Conservation (phyloP, 2,797 vertebrate genomes). For the Mustela erminea region DNA sequence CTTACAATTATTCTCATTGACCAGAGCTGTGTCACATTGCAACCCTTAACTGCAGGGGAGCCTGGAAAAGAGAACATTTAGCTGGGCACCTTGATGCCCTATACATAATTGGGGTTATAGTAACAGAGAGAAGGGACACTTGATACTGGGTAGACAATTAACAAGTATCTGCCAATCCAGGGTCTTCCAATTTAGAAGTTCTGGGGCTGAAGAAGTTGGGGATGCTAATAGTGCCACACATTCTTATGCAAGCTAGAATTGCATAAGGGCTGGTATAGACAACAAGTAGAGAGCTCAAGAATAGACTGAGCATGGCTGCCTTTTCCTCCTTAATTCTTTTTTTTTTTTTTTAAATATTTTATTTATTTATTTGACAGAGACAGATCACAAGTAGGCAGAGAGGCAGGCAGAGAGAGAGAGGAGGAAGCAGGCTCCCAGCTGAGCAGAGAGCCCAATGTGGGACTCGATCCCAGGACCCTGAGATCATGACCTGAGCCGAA, state of each 20-base stretch:
- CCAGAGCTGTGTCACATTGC: background rate
- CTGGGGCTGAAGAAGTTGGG: background rate
- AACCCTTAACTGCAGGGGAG: background rate
- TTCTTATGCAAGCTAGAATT: background rate
- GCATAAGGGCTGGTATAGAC: background rate
- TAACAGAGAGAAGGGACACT: background rate
- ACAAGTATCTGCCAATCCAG: background rate
- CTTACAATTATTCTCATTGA: background rate
- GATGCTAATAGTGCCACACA: background rate
- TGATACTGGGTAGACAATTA: background rate
- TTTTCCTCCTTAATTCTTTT: background rate
- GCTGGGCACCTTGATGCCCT: background rate
- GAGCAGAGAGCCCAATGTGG: too few relatives aligned
- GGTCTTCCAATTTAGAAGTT: background rate
- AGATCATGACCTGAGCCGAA: too few relatives aligned
- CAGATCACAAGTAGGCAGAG: too few relatives aligned
- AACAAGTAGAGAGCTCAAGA: background rate
- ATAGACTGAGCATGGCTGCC: background rate
- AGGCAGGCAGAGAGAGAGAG: too few relatives aligned
- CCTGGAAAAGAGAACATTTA: background rate
- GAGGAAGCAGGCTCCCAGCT: too few relatives aligned
- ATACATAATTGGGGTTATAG: background rate
- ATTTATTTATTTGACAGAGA: too few relatives aligned
- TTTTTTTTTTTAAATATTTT: too few relatives aligned
- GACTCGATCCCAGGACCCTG: too few relatives aligned